These are phyloP conservation scores for Sciurus vulgaris DNA, from an alignment of 2,797 vertebrate species.

Conservation along the genomic window DNA sequence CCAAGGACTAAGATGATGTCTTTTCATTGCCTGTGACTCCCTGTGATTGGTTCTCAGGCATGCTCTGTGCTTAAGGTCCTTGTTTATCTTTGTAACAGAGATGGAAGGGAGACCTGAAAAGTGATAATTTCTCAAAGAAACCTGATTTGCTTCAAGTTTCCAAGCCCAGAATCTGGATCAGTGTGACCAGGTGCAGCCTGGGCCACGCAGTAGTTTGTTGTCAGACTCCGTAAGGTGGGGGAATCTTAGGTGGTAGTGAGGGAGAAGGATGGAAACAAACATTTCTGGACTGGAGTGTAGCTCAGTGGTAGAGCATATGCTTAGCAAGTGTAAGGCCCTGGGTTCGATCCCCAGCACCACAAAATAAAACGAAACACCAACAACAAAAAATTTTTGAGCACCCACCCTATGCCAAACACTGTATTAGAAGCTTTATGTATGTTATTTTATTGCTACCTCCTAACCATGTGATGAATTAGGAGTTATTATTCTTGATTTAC, in stretches of 20 bases:
- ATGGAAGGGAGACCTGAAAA: background rate
- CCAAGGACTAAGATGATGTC: background rate
- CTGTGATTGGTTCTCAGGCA: background rate
- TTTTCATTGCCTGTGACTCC: background rate
- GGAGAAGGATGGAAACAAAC: background rate
- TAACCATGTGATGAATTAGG: background rate
- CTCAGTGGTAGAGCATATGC: background rate
- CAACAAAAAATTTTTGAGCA: background rate
- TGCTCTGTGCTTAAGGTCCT: background rate
- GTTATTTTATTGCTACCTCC: background rate
- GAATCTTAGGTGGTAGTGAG: background rate
- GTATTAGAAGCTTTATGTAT: background rate
- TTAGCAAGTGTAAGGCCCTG: background rate
- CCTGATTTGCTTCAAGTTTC: background rate
- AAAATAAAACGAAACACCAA: background rate
- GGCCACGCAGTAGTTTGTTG: background rate
- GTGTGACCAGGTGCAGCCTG: background rate
- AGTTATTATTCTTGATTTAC: background rate
- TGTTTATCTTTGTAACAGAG: background rate
- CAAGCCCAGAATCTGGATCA: background rate
- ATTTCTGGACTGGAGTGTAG: background rate
- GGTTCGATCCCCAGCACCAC: background rate
- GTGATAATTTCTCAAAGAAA: constrained; percentile 3
- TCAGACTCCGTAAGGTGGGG: background rate
- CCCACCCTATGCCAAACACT: too few relatives aligned